Base-by-base conservation (phyloP, 2,888 invertebrate species). In the Neoaliturus tenellus region DNA sequence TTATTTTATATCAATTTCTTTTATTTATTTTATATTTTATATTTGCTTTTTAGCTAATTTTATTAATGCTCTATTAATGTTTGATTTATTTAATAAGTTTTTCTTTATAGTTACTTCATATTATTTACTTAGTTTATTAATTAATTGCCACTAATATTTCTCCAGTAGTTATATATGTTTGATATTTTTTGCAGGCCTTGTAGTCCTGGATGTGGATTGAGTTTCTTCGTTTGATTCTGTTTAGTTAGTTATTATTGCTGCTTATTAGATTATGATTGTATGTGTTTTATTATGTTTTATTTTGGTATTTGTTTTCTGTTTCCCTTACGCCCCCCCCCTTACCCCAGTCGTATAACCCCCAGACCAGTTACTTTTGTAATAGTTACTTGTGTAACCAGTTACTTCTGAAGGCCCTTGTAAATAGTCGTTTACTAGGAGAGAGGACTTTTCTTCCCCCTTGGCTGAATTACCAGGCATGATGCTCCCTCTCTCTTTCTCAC, bases 171-270 rank as follows among this genome's bases (percentile, higher is more conserved):
- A 35, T 20, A 10, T 25, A 48, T 75, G 48, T 48, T 75, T 48
- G 23, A 48, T 48, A 25, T 55, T 51, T 78, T 78, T 78, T 78
- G 14, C 51, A 51, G 55, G 78, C 25, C n/a, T 41, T 78, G 25
- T 51, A 78, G 78, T 5, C 55, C 20, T 78, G 78, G 78, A 78
- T 31, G 55, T 55, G 78, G 78, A 33, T 75, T 39, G 75, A 75
- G 33, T 67, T 25, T 80, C 48, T 51, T 85, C 31, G 81, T 75
- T 85, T 80, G 55, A 75, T 81, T 69, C 58, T 58, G 48, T 75
- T 69, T 62, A 41, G n/a, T 75, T 75, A 25, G 28, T 58, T 83
- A 75, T n/a, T 39, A 67, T 82, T 81, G 48, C n/a, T n/a, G 71
- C 62, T 84, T 55, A 33, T 31, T 84, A 33, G 28, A 62, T 69